A percentile compares a stretch with the other conserved stretches of the same genome.
Evolutionary conservation across 2,113 vertebrate species (phyloP).

Genomic region (Myocastor coypus): DNA sequence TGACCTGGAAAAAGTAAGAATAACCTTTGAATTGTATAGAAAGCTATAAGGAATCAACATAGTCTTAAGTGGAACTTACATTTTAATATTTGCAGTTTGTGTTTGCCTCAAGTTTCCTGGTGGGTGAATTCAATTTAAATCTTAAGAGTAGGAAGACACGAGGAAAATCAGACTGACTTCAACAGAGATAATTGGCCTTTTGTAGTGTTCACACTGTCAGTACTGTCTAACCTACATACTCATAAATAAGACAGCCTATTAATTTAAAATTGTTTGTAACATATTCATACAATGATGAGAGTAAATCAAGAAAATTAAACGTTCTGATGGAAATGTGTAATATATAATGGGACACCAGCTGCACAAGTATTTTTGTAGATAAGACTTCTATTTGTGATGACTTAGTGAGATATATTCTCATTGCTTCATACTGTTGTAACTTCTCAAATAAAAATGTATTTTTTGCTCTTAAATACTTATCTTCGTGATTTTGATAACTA

Average conservation of each 20-base stretch:
- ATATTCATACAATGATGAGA: constrained; percentile 65
- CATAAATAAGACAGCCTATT: constrained; percentile 69
- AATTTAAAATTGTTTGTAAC: constrained; percentile 74
- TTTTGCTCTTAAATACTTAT: background rate
- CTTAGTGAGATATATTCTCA: background rate
- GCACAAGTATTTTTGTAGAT: background rate
- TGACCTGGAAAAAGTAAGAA: constrained; percentile 20
- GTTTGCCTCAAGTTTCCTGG: constrained; percentile 54
- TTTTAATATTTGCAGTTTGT: constrained; percentile 54
- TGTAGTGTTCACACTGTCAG: constrained; percentile 35
- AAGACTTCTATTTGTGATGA: background rate
- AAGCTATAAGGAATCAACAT: constrained; percentile 42
- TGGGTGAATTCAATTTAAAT: constrained; percentile 48
- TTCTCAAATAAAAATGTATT: constrained; percentile 24
- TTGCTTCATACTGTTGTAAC: background rate
- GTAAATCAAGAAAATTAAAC: constrained; percentile 79
- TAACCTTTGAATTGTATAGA: constrained; percentile 49
- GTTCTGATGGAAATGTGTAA: constrained; percentile 44
- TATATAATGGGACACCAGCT: background rate
- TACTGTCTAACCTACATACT: constrained; percentile 59
- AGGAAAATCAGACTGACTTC: constrained; percentile 49
- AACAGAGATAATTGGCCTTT: constrained; percentile 48
- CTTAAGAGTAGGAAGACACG: constrained; percentile 42
- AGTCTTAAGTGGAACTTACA: constrained; percentile 45
- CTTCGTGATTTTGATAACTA: background rate